Conservation (phyloP, 1,140 invertebrate genomes). For the Nomia melanderi region DNA sequence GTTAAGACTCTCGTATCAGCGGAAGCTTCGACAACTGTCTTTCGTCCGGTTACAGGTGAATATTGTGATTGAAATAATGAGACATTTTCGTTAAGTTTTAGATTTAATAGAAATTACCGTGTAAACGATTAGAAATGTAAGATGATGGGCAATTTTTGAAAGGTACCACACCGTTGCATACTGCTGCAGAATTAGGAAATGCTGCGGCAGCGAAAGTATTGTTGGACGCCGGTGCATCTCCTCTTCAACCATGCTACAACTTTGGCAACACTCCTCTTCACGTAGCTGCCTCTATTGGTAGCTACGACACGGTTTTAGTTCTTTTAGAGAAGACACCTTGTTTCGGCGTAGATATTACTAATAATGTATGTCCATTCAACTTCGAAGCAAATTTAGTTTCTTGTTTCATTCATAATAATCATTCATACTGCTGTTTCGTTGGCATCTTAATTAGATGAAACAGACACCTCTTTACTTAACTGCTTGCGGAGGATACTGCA, state of each 20-base stretch:
- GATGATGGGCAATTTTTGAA: too few species aligned
- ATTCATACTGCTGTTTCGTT: too few species aligned
- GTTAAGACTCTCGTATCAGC: constrained; percentile 25
- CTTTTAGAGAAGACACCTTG: constrained; percentile 1
- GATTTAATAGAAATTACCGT: too few species aligned
- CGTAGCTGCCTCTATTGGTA: constrained; percentile 36
- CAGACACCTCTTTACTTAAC: constrained; percentile 51
- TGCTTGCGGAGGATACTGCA: constrained; percentile 36
- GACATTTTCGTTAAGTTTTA: too few species aligned
- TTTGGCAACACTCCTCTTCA: constrained; percentile 48
- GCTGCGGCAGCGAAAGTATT: constrained; percentile 26
- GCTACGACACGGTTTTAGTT: constrained; percentile 9
- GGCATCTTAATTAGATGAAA: constrained; percentile 26
- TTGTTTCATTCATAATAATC: too few species aligned
- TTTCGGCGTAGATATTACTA: too few species aligned
- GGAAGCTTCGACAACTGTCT: constrained; percentile 6
- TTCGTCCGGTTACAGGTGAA: constrained; percentile 44
- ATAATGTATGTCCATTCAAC: too few species aligned
- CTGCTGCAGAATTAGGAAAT: constrained; percentile 41
- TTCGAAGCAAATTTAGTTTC: too few species aligned
- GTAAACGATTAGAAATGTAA: too few species aligned
- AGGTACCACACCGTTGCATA: constrained; percentile 48
- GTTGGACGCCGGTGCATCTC: constrained; percentile 33
- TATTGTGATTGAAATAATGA: too few species aligned
- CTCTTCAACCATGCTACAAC: constrained; percentile 28